Evolutionary conservation across 2,888 invertebrate genomes (phyloP).

Genomic region (Gymnocheta viridis): DNA sequence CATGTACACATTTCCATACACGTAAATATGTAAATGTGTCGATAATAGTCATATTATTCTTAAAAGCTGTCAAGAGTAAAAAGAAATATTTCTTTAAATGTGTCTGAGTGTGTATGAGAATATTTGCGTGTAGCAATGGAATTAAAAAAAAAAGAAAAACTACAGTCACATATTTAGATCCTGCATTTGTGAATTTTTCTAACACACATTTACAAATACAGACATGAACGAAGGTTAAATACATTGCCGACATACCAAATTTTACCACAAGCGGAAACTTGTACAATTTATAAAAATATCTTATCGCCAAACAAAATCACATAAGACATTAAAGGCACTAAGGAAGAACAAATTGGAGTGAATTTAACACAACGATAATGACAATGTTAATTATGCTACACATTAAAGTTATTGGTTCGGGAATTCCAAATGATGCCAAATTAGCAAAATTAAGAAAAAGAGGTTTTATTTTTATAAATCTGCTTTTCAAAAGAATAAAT

Average conservation of each 20-base stretch:
- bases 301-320: conserved; percentile 56
- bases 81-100: background rate
- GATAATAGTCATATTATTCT: conserved; percentile 13
- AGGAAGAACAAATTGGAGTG: background rate
- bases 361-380: background rate
- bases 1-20: background rate
- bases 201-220: background rate
- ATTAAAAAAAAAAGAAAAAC: background rate
- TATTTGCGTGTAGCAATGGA: conserved; percentile 36
- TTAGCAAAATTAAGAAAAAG: background rate
- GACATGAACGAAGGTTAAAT: background rate
- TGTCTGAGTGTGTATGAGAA: conserved; percentile 6
- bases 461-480: no score
- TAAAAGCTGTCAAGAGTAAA: background rate
- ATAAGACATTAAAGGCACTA: conserved; percentile 7
- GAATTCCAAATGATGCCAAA: background rate
- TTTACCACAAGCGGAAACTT: conserved; percentile 26
- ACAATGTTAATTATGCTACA: background rate
- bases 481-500: no score
- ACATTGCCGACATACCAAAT: conserved; percentile 51
- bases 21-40: conserved; percentile 8
- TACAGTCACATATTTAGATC: conserved; percentile 35
- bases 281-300: conserved; percentile 60
- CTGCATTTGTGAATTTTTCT: background rate
- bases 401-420: background rate